Evolutionary conservation across 2,888 invertebrate species (phyloP).

Genomic region (Drosophila recens): DNA sequence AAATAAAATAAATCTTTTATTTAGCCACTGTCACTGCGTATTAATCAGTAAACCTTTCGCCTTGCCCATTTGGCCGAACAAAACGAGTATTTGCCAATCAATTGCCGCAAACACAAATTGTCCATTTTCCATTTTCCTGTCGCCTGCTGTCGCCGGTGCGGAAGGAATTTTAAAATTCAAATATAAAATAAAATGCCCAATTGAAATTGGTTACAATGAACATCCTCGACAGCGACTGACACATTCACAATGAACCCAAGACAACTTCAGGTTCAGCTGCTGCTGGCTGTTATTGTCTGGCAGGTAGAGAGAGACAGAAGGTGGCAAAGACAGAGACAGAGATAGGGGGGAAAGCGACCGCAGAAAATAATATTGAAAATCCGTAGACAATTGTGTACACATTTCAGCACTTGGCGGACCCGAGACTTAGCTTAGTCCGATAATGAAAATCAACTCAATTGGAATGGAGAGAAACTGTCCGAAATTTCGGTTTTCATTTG

Average conservation of each 20-base stretch:
- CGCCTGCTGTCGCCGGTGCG: constrained; percentile 75
- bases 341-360: constrained; percentile 45
- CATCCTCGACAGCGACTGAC: constrained; percentile 47
- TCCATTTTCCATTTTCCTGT: constrained; percentile 85
- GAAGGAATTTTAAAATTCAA: constrained; percentile 83
- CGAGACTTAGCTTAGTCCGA: constrained; percentile 62
- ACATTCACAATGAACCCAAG: constrained; percentile 67
- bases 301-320: neutral
- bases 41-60: constrained; percentile 78
- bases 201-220: constrained; percentile 83
- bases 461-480: constrained; percentile 77
- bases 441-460: constrained; percentile 82
- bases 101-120: constrained; percentile 85
- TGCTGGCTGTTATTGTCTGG: constrained; percentile 5
- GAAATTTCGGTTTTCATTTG: constrained; percentile 74
- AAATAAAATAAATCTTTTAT: constrained; percentile 19
- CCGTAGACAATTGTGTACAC: constrained; percentile 78
- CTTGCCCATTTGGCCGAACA: constrained; percentile 66
- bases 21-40: constrained; percentile 69
- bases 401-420: constrained; percentile 61
- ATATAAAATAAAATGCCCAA: constrained; percentile 84
- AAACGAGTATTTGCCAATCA: constrained; percentile 83
- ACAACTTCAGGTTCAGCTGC: constrained; percentile 53
- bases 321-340: neutral
- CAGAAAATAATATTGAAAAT: constrained; percentile 80